Evolutionary conservation across 2,888 invertebrate species (phyloP).

Genomic region (Himalopsyche kuldschensis): DNA sequence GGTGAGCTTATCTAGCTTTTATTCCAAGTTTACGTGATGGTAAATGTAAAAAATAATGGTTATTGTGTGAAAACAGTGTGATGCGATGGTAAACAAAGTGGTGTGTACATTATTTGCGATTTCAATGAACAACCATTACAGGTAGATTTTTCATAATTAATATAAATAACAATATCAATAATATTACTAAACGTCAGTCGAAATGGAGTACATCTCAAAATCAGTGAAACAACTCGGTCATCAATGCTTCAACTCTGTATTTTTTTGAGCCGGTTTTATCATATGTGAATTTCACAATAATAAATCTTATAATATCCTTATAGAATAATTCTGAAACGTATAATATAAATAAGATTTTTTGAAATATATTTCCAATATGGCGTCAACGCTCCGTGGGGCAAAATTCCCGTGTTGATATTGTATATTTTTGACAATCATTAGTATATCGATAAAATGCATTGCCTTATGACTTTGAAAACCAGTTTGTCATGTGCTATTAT

Average conservation of each 20-base stretch:
- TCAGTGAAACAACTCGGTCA: background rate
- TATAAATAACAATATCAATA: background rate
- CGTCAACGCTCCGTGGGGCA: constrained; percentile 22
- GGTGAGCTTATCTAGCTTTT: background rate
- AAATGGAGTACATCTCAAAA: background rate
- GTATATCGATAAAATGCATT: background rate
- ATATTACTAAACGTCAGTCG: background rate
- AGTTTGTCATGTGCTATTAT: background rate
- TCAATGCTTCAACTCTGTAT: background rate
- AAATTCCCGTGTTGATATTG: constrained; percentile 1
- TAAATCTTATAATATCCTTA: background rate
- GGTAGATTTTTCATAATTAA: background rate
- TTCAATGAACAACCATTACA: background rate
- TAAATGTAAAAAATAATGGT: constrained; percentile 9
- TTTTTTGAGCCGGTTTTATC: background rate
- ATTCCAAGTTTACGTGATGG: constrained; percentile 7
- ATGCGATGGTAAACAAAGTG: background rate
- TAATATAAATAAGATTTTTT: constrained; percentile 16
- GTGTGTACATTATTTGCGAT: background rate
- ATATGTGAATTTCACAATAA: background rate
- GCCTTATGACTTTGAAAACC: background rate
- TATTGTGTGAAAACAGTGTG: background rate
- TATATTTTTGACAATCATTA: constrained; percentile 15
- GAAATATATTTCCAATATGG: constrained; percentile 25
- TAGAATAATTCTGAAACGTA: background rate